These are phyloP conservation scores for Tupiocoris notatus DNA, from an alignment of 2,888 invertebrate genomes.

Conservation along the genomic window DNA sequence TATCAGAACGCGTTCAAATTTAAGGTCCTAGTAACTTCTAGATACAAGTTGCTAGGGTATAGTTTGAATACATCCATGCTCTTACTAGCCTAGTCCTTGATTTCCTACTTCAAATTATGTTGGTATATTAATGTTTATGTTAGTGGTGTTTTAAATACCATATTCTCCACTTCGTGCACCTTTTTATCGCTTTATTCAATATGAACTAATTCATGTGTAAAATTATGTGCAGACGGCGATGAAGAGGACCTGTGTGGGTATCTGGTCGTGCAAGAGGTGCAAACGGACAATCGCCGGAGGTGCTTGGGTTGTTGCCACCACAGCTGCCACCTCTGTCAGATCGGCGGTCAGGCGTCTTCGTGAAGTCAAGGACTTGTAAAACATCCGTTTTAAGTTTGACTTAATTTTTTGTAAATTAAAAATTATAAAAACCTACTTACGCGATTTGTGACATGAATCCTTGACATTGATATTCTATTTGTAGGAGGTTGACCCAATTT, in stretches of 20 bases:
- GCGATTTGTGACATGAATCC: too few species aligned
- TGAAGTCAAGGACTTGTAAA: constrained; percentile 77
- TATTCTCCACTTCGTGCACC: too few species aligned
- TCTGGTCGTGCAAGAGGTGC: constrained; percentile 97
- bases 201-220: too few species aligned
- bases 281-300: constrained; percentile 97
- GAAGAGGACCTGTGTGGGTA: constrained; percentile 96
- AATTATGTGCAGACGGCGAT: constrained; percentile 77
- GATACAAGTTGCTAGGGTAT: constrained; percentile 25
- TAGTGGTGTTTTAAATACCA: too few species aligned
- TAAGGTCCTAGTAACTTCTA: constrained; percentile 19
- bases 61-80: constrained; percentile 34
- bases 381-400: not conserved
- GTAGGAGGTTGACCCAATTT: too few species aligned
- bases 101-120: too few species aligned
- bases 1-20: constrained; percentile 5
- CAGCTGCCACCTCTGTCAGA: constrained; percentile 95
- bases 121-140: too few species aligned
- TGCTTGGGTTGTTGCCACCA: constrained; percentile 98
- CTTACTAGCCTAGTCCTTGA: too few species aligned
- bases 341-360: constrained; percentile 96
- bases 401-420: not conserved
- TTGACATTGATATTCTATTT: too few species aligned
- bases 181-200: too few species aligned
- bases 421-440: not conserved